Conservation (phyloP, 2,797 vertebrate genomes). For the Masticophis lateralis region DNA sequence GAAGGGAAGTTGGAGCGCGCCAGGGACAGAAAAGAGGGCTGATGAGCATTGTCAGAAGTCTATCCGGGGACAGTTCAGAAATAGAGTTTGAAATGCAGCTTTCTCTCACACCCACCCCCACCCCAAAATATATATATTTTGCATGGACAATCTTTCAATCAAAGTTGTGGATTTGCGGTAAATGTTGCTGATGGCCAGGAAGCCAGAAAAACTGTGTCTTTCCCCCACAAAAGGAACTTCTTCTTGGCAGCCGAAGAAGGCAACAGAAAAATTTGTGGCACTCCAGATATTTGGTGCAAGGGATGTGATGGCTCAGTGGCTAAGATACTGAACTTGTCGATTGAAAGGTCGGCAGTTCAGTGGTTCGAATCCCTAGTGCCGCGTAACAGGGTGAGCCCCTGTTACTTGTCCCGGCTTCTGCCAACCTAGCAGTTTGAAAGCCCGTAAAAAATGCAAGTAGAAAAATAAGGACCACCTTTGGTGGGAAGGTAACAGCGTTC, state of each 20-base stretch:
- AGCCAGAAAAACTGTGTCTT: neutral
- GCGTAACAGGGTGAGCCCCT: too few species aligned
- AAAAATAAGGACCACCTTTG: too few species aligned
- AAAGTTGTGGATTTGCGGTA: conserved; percentile 29
- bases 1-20: conserved; percentile 26
- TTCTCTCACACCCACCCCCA: neutral
- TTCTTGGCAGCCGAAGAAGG: neutral
- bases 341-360: too few species aligned
- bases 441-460: too few species aligned
- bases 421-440: too few species aligned
- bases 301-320: too few species aligned
- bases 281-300: neutral
- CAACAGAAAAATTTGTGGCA: neutral
- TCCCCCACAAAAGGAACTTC: neutral
- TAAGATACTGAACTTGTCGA: too few species aligned
- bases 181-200: neutral
- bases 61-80: conserved; percentile 17
- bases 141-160: conserved; percentile 31
- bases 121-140: neutral
- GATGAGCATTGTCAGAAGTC: conserved; percentile 24
- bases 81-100: conserved; percentile 20
- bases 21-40: conserved; percentile 10
- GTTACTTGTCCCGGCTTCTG: too few species aligned
- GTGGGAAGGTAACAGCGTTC: too few species aligned
- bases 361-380: too few species aligned